Base-by-base conservation (phyloP, 2,113 vertebrate species). In the Athene cunicularia region DNA sequence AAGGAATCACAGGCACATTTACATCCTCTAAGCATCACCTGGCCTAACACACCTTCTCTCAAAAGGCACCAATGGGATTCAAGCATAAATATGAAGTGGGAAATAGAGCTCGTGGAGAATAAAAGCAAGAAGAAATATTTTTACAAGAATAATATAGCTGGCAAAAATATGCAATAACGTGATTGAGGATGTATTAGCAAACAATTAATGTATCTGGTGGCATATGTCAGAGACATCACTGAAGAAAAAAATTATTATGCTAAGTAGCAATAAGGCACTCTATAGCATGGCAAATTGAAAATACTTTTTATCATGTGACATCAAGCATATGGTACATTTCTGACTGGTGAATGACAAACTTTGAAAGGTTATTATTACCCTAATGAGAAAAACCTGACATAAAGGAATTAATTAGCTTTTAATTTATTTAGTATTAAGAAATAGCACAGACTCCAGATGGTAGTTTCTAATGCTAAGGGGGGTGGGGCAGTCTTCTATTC, bases 351-450 rank as follows among this genome's bases (percentile, higher is more conserved):
- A 94, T 96, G 95, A 96, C 93, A 96, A 88, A 87, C 79, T 97
- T 80, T 77, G 85, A 92, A 92, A 96, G 85, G 90, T 92, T 96
- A 92, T 93, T 94, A 96, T 96, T 96, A 95, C 27, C 60, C 92
- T 95, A 96, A 96, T 95, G 79, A 92, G 88, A 50, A 93, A 93
- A 95, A 86, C 20, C 67, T 94, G 90, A 94, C 70, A 95, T 93
- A 95, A 97, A 96, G 53, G 73, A 96, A 96, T 97, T 95, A 95
- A 97, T 95, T 97, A 95, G 87, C n/a, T 89, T 75, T 94, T 68
- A 91, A 91, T 95, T 94, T 94, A 97, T 97, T 94, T 94, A 96
- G 73, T 79, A 96, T 80, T 92, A 94, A 86, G 52, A 86, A 95
- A 93, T 52, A 95, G 60, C 59, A 83, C 47, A 93, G 67, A 52